phyloP scores from a whole-genome alignment of 2,888 invertebrate genomes.

The Bugula neritina region DNA sequence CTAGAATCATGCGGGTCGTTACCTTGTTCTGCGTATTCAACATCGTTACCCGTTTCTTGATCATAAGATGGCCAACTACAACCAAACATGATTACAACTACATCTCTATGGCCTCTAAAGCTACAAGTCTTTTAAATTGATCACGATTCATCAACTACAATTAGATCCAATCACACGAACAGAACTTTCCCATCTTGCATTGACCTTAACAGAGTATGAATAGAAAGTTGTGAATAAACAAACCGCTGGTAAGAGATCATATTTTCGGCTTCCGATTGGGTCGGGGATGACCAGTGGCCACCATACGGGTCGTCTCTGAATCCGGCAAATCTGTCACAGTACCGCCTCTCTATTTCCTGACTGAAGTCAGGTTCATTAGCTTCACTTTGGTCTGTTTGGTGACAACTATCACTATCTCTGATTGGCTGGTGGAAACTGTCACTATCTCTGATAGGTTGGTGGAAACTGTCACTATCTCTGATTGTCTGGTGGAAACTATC shows the following conservation, averaged over 20 bases:
- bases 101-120: no score
- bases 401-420: background rate
- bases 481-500: background rate
- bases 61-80: background rate
- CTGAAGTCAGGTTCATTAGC: background rate
- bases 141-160: no score
- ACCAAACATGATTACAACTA: no score
- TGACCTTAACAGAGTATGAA: no score
- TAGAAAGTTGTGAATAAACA: background rate
- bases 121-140: no score
- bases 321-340: constrained; percentile 6
- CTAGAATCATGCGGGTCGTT: no score
- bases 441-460: background rate
- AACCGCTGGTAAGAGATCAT: background rate
- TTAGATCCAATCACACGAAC: no score
- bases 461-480: background rate
- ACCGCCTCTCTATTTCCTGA: background rate
- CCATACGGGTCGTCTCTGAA: constrained; percentile 19
- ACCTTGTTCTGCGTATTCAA: background rate
- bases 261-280: background rate
- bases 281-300: constrained; percentile 17
- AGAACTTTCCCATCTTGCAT: no score
- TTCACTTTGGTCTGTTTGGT: no score
- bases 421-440: background rate
- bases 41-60: background rate